phyloP scores from a whole-genome alignment of 2,797 vertebrate genomes.

The Oreonectes daqikongensis region DNA sequence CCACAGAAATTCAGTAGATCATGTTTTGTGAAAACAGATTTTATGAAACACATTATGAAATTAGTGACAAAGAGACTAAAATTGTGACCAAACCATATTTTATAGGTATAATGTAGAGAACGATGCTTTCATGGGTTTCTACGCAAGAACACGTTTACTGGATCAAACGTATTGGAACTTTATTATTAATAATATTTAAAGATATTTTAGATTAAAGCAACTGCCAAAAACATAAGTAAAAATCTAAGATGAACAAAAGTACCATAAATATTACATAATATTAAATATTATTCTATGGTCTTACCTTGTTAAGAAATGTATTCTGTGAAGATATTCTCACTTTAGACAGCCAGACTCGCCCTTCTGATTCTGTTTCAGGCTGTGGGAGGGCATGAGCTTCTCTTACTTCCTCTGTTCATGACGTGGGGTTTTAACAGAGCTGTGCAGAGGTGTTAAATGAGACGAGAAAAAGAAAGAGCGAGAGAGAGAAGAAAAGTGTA shows the following conservation, averaged over 20 bases:
- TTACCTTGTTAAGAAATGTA: conserved; percentile 23
- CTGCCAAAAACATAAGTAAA: background rate
- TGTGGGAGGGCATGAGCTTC: background rate
- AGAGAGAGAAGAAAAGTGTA: background rate
- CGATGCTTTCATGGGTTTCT: too few species aligned
- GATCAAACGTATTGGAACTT: background rate
- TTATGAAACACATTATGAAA: background rate
- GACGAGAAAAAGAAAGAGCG: background rate
- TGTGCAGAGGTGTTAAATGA: background rate
- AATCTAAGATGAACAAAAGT: background rate
- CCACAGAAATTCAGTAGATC: background rate
- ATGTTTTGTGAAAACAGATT: background rate
- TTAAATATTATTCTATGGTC: background rate
- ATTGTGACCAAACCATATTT: background rate
- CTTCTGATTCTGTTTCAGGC: background rate
- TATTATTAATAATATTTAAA: too few species aligned
- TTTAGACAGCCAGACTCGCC: background rate
- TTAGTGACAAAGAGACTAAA: background rate
- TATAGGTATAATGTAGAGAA: too few species aligned
- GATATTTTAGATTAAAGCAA: background rate
- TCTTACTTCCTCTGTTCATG: conserved; percentile 45
- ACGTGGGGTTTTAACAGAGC: background rate
- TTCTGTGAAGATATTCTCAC: conserved; percentile 3
- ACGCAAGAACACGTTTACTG: too few species aligned
- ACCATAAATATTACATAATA: background rate